Evolutionary conservation across 2,797 vertebrate species (phyloP), one percentile per base, ranked within the genome.

Genomic region (Hipposideros larvatus): DNA sequence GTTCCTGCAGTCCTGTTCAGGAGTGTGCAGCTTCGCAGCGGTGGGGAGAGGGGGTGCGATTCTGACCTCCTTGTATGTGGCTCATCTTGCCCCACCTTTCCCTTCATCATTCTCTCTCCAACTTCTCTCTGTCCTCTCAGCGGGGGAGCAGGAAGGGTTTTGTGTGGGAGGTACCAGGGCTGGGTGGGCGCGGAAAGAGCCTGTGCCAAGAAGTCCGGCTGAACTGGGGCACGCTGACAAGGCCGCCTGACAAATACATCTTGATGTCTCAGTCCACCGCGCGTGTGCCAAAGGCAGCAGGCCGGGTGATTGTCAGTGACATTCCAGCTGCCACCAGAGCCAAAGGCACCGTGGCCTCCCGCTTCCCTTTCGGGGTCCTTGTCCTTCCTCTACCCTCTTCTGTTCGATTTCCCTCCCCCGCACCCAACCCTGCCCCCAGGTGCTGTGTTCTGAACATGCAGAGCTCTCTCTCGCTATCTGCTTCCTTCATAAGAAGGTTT

Each of bases 241-340:
- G 28, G n/a, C 84, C 63, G 34, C 13, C 18, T 97, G 89, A 91
- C 93, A 90, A 55, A 88, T 61, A 65, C 5, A 8, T 90, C 82
- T 51, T 84, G 83, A 93, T 87, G 79, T 91, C 78, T 95, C 87
- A 89, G 2, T 79, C 74, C 74, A 73, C 53, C 28, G 83, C 8
- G 11, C 34, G 28, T 3, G 13, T 41, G 82, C 91, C 66, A 43
- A 73, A 65, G 68, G 82, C 88, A 82, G 34, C 51, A 68, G 66
- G 41, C 70, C 2, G 26, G 87, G 28, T 79, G 41, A 78, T 28
- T 83, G 57, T 88, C 91, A 87, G 48, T 34, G 65, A 53, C 74
- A 51, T 86, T 75, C 65, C 95, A 89, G 95, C 91, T 93, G 74
- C 83, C 89, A 73, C 90, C 80, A 61, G 86, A 70, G 83, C 61